phyloP scores from a whole-genome alignment of 64 coral and sea anemone genomes.

The Porites australiensis region DNA sequence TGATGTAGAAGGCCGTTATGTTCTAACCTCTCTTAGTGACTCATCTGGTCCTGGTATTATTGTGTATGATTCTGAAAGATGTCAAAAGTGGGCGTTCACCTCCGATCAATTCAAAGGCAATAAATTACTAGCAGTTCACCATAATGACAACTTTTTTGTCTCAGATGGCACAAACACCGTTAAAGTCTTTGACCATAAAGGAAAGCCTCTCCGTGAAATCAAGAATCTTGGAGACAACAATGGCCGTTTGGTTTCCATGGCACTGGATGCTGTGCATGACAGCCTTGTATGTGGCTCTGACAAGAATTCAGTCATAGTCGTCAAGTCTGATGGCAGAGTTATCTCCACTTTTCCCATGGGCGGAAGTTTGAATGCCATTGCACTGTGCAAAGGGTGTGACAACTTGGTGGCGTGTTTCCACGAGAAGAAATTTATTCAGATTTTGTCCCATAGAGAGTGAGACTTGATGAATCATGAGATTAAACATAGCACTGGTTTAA shows the following conservation, averaged over 20 bases:
- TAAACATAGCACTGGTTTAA: too few species aligned
- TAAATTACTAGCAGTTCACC: not conserved
- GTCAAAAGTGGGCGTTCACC: conserved; percentile 19
- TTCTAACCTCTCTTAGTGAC: not conserved
- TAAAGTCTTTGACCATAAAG: conserved; percentile 40
- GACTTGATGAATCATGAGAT: too few species aligned
- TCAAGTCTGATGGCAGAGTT: conserved; percentile 1
- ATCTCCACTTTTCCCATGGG: conserved; percentile 3
- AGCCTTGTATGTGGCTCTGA: conserved; percentile 19
- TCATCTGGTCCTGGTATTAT: conserved; percentile 2
- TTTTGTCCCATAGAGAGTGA: conserved; percentile 26
- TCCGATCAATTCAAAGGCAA: not conserved
- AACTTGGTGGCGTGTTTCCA: conserved; percentile 39
- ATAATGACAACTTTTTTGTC: conserved; percentile 18
- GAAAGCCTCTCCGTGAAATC: conserved; percentile 3
- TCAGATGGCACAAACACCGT: not conserved
- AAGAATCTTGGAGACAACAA: not conserved
- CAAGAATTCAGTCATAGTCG: conserved; percentile 1
- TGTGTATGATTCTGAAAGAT: conserved; percentile 26
- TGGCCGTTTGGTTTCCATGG: not conserved
- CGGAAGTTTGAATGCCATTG: conserved; percentile 12
- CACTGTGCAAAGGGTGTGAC: conserved; percentile 21
- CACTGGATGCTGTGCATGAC: not conserved
- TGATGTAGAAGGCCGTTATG: conserved; percentile 6
- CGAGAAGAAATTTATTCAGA: conserved; percentile 18